Evolutionary conservation across 2,888 invertebrate species (phyloP).

Genomic region (Phlogophora meticulosa): DNA sequence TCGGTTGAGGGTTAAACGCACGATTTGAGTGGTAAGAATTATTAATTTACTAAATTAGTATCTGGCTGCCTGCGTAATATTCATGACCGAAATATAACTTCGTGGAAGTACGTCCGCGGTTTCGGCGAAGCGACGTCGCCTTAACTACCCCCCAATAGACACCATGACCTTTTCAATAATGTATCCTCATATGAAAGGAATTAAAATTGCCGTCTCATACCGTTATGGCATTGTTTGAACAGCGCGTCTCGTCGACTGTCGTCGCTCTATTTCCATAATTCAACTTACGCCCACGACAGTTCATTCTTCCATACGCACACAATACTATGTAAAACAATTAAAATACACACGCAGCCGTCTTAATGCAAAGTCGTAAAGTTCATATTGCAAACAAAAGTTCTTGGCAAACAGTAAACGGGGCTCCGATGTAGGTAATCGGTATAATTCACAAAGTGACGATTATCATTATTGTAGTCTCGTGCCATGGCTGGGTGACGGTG

Average conservation of each 20-base stretch:
- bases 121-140: conserved; percentile 27
- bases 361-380: conserved; percentile 74
- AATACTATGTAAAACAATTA: conserved; percentile 63
- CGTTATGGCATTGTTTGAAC: conserved; percentile 87
- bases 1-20: conserved; percentile 3
- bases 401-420: conserved; percentile 62
- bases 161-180: conserved; percentile 73
- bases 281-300: conserved; percentile 80
- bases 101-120: conserved; percentile 23
- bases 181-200: conserved; percentile 76
- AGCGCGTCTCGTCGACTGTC: conserved; percentile 69
- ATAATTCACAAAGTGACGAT: conserved; percentile 73
- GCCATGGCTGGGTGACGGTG: conserved; percentile 30
- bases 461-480: conserved; percentile 54
- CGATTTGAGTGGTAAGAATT: conserved; percentile 8
- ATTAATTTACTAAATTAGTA: conserved; percentile 25
- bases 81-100: conserved; percentile 24
- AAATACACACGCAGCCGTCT: conserved; percentile 63
- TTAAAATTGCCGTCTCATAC: conserved; percentile 81
- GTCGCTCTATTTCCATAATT: conserved; percentile 88
- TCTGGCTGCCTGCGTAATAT: neutral
- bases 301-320: conserved; percentile 79
- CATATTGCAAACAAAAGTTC: conserved; percentile 69
- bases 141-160: conserved; percentile 66
- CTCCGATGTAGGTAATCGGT: conserved; percentile 72